Conservation (phyloP, 2,797 vertebrate species). For the Artibeus lituratus region DNA sequence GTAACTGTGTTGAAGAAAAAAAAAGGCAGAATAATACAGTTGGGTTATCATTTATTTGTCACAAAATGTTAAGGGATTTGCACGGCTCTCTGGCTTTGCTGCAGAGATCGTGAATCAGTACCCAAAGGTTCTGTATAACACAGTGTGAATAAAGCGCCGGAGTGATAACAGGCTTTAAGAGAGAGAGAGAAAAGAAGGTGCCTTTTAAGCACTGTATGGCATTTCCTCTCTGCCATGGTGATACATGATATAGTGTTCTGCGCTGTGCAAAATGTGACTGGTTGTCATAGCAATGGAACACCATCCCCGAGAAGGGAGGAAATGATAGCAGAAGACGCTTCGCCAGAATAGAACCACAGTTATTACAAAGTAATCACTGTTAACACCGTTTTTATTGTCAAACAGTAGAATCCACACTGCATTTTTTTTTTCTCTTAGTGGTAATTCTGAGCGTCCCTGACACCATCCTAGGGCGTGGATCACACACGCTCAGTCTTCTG, state of each 20-base stretch:
- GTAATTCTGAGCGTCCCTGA: not conserved
- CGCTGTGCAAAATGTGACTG: conserved; percentile 77
- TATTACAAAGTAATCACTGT: conserved; percentile 3
- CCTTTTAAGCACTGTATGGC: conserved; percentile 65
- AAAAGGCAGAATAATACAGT: conserved; percentile 26
- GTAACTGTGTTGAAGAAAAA: conserved; percentile 24
- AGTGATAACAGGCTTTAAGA: conserved; percentile 49
- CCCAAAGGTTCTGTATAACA: conserved; percentile 50
- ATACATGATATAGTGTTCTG: conserved; percentile 65
- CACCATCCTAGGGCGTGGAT: accelerated
- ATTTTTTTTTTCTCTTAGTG: not conserved
- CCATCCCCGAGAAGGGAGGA: conserved; percentile 70
- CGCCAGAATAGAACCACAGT: conserved; percentile 58
- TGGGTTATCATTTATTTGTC: conserved; percentile 48
- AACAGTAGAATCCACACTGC: not conserved
- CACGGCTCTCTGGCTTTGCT: conserved; percentile 19
- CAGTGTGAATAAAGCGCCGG: conserved; percentile 22
- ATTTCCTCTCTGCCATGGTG: conserved; percentile 79
- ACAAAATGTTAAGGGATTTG: conserved; percentile 42
- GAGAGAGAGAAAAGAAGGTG: conserved; percentile 50
- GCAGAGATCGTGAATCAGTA: not conserved
- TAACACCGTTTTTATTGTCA: conserved; percentile 3
- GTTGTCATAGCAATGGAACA: conserved; percentile 84
- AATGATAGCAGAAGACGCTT: conserved; percentile 60
- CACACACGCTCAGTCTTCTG: not conserved